These are phyloP conservation scores for Pterostichus madidus DNA, from an alignment of 2,888 invertebrate genomes.

Conservation along the genomic window DNA sequence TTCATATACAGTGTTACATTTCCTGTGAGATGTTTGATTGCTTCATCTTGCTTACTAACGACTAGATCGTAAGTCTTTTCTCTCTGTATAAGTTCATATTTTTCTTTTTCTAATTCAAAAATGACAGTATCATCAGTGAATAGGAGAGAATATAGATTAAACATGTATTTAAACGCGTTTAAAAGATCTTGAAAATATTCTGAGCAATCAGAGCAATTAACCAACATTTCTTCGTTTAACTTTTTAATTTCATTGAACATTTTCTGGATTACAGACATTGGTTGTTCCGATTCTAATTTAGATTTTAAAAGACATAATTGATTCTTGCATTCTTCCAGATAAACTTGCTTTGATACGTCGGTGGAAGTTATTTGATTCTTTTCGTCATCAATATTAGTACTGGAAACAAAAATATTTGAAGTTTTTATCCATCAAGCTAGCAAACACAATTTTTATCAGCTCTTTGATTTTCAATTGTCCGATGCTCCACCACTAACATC, in stretches of 20 bases:
- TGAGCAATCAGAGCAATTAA: background rate
- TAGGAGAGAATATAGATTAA: background rate
- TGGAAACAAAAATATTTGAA: too few species aligned
- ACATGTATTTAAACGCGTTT: constrained; percentile 12
- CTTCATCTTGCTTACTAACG: constrained; percentile 38
- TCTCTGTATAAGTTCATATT: background rate
- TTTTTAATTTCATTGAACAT: constrained; percentile 12
- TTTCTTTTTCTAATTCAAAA: constrained; percentile 38
- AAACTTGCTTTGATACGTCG: background rate
- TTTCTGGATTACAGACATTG: background rate
- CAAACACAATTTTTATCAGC: too few species aligned
- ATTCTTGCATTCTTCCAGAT: constrained; percentile 10
- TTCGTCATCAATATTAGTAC: constrained; percentile 21
- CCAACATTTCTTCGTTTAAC: constrained; percentile 3
- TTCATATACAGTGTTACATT: constrained; percentile 34
- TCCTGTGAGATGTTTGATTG: constrained; percentile 38
- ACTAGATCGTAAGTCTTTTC: constrained; percentile 39
- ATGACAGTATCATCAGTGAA: constrained; percentile 8
- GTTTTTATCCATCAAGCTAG: too few species aligned
- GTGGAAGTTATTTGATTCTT: background rate
- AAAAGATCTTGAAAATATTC: constrained; percentile 41
- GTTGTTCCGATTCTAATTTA: constrained; percentile 20
- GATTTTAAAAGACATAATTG: constrained; percentile 14
- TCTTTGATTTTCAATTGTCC: too few species aligned
- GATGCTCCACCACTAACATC: too few species aligned